phyloP scores from a whole-genome alignment of 2,797 vertebrate genomes.

The Onychomys arenicola region DNA sequence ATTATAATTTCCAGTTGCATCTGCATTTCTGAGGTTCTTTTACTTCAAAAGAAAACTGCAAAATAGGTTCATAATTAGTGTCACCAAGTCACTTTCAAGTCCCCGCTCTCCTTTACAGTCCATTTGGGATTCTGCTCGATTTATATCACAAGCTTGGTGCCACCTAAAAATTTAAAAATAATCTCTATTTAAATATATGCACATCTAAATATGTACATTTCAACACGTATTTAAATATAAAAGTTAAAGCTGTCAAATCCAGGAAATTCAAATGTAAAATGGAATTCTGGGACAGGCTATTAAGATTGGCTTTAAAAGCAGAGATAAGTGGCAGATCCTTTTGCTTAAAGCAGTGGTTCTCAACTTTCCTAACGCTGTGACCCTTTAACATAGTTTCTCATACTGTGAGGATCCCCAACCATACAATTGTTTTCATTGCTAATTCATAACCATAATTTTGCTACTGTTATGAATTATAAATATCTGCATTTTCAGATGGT shows the following conservation, averaged over 20 bases:
- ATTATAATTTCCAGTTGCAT: background rate
- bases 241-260: conserved; percentile 57
- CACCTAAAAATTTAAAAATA: conserved; percentile 47
- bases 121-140: conserved; percentile 35
- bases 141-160: conserved; percentile 41
- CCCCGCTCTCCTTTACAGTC: background rate
- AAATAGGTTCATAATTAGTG: conserved; percentile 42
- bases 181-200: conserved; percentile 51
- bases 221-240: conserved; percentile 60
- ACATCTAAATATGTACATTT: conserved; percentile 40
- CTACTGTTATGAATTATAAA: background rate
- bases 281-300: conserved; percentile 45
- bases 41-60: conserved; percentile 8
- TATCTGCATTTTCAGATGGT: background rate
- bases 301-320: conserved; percentile 49
- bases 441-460: background rate
- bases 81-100: conserved; percentile 26
- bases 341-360: background rate
- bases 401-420: background rate
- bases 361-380: background rate
- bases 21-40: background rate
- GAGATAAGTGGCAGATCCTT: background rate
- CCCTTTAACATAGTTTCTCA: background rate
- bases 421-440: too few relatives aligned
- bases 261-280: conserved; percentile 65